Base-by-base conservation (phyloP, 1,140 invertebrate genomes). In the Drosophila pseudoobscura region DNA sequence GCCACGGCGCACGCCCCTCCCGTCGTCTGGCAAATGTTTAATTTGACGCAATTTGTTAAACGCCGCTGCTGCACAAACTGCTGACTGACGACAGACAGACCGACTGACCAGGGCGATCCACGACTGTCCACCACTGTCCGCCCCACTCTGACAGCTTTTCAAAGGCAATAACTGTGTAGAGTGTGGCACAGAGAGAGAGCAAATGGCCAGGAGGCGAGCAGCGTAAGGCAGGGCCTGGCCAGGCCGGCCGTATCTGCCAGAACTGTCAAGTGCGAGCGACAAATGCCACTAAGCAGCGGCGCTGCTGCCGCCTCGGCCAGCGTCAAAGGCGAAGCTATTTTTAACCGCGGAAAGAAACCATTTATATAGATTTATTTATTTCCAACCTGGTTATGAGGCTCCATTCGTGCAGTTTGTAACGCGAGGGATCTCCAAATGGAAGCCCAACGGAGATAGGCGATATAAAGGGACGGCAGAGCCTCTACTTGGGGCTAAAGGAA, bases 41-140 rank as follows among this genome's bases (percentile, higher is more conserved):
- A 82, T 82, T 87, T 87, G 78, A 65, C 83, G 83, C 83, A 83
- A 78, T 82, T 88, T 88, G 70, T 78, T 88, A 85, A 85, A 84
- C 57, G 58, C 44, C 49, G 44, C 46, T 84, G 57, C 45, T 29
- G 43, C 46, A 31, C 58, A 68, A 62, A 59, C 49, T 68, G 64
- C 69, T 58, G 74, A 73, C 64, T 69, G 65, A 70, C 45, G 39
- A 57, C 11, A 41, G 54, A 47, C 9, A 35, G 52, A 46, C 52
- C 9, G 9, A 20, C 43, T 26, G 64, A 35, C 76, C 46, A 68
- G 22, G 26, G 22, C 22, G 31, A 47, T 47, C 43, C 65, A 24
- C 51, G 35, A 49, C 43, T 54, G 35, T 39, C 35, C 45, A 6
- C 46, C 4, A 13, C 53, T 15, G 41, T 62, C 62, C 74, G 73